phyloP scores from a whole-genome alignment of 1,140 invertebrate genomes.

The Adelges cooleyi region DNA sequence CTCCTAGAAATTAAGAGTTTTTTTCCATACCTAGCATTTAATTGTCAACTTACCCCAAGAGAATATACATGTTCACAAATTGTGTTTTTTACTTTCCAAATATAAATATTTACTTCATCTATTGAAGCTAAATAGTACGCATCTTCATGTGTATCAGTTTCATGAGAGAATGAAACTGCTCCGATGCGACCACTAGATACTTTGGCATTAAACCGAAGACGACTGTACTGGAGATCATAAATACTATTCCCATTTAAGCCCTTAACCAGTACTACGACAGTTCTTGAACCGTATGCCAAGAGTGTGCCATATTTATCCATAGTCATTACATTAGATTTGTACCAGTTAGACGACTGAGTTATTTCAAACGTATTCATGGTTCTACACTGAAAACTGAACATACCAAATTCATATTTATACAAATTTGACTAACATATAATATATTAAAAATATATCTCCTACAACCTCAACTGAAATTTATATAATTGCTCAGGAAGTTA shows the following conservation, averaged over 20 bases:
- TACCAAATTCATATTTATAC: too few relatives aligned
- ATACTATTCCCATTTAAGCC: constrained; percentile 5
- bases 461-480: too few relatives aligned
- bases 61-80: constrained; percentile 20
- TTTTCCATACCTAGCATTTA: background rate
- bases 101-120: constrained; percentile 24
- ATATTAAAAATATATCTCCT: too few relatives aligned
- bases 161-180: constrained; percentile 9
- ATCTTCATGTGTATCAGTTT: background rate
- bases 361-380: constrained; percentile 14
- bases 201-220: constrained; percentile 4
- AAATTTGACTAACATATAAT: too few relatives aligned
- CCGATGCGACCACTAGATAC: constrained; percentile 9
- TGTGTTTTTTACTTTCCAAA: constrained; percentile 10
- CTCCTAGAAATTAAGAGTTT: too few relatives aligned
- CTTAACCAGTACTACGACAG: constrained; percentile 4
- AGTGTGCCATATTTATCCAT: background rate
- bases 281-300: constrained; percentile 7
- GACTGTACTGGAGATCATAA: constrained; percentile 11
- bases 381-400: background rate
- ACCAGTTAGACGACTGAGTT: constrained; percentile 14
- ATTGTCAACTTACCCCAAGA: constrained; percentile 14
- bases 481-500: too few relatives aligned
- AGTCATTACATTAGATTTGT: constrained; percentile 19
- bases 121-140: constrained; percentile 11